Conservation (phyloP, 2,113 vertebrate genomes). For the Proterorhinus semilunaris region DNA sequence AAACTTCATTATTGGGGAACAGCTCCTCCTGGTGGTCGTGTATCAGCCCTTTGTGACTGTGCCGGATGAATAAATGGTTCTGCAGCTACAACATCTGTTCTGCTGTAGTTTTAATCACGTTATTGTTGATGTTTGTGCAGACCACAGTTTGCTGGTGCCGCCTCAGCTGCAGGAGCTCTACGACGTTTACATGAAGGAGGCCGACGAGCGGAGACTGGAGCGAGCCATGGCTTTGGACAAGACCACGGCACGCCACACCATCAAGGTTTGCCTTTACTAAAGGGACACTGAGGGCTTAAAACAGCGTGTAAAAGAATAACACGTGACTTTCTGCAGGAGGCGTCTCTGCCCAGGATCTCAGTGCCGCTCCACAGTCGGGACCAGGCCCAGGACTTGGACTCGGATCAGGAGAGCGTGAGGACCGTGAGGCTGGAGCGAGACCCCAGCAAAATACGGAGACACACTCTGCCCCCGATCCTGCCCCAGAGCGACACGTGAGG, state of each 20-base stretch:
- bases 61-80: no score
- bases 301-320: no score
- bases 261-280: conserved; percentile 70
- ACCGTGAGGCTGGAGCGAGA: conserved; percentile 65
- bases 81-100: no score
- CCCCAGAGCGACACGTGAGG: conserved; percentile 78
- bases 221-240: conserved; percentile 78
- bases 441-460: conserved; percentile 56
- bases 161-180: conserved; percentile 84
- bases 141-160: conserved; percentile 82
- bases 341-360: conserved; percentile 76
- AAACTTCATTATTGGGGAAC: no score
- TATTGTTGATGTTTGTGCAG: conserved; percentile 58
- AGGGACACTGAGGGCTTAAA: no score
- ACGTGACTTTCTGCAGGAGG: conserved; percentile 66
- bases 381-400: conserved; percentile 76
- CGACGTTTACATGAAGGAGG: conserved; percentile 79
- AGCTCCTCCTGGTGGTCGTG: no score
- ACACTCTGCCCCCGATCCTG: conserved; percentile 79
- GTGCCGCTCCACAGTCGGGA: conserved; percentile 64
- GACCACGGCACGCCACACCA: conserved; percentile 71
- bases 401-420: conserved; percentile 79
- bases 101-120: background rate
- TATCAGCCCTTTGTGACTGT: no score
- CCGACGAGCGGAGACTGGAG: conserved; percentile 81